Evolutionary conservation across 2,888 invertebrate species (phyloP).

Genomic region (Thelaira solivaga): DNA sequence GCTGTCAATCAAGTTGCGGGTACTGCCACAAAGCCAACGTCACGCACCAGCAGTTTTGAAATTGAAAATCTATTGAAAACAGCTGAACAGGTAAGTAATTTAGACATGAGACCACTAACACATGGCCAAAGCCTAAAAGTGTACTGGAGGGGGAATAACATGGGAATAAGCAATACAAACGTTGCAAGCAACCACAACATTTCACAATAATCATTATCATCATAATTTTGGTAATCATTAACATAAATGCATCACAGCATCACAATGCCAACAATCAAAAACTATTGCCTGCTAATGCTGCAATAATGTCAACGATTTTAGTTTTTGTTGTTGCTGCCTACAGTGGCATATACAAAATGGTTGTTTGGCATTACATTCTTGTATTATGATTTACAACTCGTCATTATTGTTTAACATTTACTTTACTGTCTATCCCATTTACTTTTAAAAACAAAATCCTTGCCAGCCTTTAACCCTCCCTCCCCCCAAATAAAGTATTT

Average conservation of each 20-base stretch:
- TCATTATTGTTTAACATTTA: constrained; percentile 43
- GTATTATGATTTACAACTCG: constrained; percentile 51
- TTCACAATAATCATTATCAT: constrained; percentile 34
- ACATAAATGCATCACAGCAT: constrained; percentile 10
- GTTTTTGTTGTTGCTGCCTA: constrained; percentile 27
- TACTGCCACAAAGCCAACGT: constrained; percentile 81
- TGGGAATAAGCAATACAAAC: constrained; percentile 16
- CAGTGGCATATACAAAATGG: constrained; percentile 40
- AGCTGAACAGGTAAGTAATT: constrained; percentile 78
- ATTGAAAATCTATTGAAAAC: constrained; percentile 94
- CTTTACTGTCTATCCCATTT: constrained; percentile 8
- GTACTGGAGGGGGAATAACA: not conserved
- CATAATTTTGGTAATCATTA: constrained; percentile 45
- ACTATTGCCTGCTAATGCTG: not conserved
- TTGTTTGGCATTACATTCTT: constrained; percentile 39
- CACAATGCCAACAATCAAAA: constrained; percentile 6
- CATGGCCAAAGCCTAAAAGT: constrained; percentile 11
- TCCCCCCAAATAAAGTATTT: too few species aligned
- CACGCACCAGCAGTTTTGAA: constrained; percentile 94
- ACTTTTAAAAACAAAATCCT: too few species aligned
- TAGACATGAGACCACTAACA: constrained; percentile 43
- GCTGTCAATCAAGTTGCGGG: constrained; percentile 49
- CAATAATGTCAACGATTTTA: constrained; percentile 1
- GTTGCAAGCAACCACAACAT: constrained; percentile 35
- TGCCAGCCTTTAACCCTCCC: too few species aligned